phyloP scores from a whole-genome alignment of 2,888 invertebrate species.

The Cetonia aurata region DNA sequence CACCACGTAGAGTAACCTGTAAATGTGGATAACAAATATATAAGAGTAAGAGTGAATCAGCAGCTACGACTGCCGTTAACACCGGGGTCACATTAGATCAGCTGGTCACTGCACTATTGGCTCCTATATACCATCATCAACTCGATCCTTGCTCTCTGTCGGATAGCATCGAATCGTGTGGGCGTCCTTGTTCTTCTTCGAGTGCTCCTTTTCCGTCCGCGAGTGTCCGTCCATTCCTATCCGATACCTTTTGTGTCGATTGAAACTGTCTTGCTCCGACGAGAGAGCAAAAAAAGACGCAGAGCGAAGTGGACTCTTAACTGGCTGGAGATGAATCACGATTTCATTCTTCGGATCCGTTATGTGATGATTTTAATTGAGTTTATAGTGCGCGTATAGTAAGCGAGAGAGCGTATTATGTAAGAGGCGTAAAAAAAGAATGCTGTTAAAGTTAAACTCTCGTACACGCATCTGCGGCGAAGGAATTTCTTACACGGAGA shows the following conservation, averaged over 20 bases:
- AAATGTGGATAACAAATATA: slow-evolving; percentile 10
- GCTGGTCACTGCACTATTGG: slow-evolving; percentile 58
- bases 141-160: slow-evolving; percentile 10
- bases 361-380: slow-evolving; percentile 30
- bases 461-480: too few relatives aligned
- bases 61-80: slow-evolving; percentile 47
- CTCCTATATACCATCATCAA: slow-evolving; percentile 24
- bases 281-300: slow-evolving; percentile 2
- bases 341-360: slow-evolving; percentile 24
- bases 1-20: slow-evolving; percentile 2
- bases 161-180: background rate
- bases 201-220: background rate
- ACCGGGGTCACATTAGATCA: slow-evolving; percentile 54
- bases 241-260: slow-evolving; percentile 6
- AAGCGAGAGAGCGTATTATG: slow-evolving; percentile 13
- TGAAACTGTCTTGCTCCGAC: background rate
- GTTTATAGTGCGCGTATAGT: slow-evolving; percentile 9
- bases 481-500: too few relatives aligned
- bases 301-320: slow-evolving; percentile 2
- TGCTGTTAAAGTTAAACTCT: background rate
- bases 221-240: background rate
- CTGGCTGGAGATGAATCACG: slow-evolving; percentile 36
- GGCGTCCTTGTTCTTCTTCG: background rate
- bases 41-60: slow-evolving; percentile 50
- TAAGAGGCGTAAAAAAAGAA: slow-evolving; percentile 11